Evolutionary conservation across 2,113 vertebrate genomes (phyloP).

Genomic region (Panthera leo): DNA sequence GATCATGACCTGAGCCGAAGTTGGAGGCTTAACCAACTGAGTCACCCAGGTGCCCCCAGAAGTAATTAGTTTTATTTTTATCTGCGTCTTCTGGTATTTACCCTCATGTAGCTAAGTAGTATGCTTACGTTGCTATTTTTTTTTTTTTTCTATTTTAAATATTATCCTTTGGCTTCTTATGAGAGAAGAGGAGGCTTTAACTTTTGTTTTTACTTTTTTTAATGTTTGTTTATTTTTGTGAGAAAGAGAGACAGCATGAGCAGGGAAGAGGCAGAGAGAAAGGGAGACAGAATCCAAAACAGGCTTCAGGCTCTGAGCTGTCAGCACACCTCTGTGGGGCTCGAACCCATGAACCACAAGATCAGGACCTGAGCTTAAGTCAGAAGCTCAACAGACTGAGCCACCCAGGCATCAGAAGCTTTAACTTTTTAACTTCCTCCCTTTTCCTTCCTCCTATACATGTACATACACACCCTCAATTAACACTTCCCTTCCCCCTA

Average conservation of each 20-base stretch:
- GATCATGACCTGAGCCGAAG: too few relatives aligned
- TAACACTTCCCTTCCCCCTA: background rate
- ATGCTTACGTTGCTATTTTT: background rate
- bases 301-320: too few relatives aligned
- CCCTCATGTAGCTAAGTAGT: background rate
- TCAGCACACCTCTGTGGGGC: too few relatives aligned
- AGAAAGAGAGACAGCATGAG: too few relatives aligned
- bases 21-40: too few relatives aligned
- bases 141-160: constrained; percentile 9
- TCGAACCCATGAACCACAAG: too few relatives aligned
- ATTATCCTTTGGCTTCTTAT: background rate
- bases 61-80: constrained; percentile 48
- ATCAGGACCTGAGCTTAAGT: too few relatives aligned
- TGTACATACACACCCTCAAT: background rate
- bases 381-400: too few relatives aligned
- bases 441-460: background rate
- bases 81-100: background rate
- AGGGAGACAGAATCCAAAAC: too few relatives aligned
- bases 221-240: too few relatives aligned
- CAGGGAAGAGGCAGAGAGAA: too few relatives aligned
- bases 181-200: background rate
- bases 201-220: too few relatives aligned
- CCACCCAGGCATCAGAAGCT: background rate
- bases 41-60: background rate
- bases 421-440: background rate